Evolutionary conservation across 1,140 invertebrate species (phyloP), one percentile per base, ranked within the genome.

Genomic region (Lordiphosa stackelbergi): DNA sequence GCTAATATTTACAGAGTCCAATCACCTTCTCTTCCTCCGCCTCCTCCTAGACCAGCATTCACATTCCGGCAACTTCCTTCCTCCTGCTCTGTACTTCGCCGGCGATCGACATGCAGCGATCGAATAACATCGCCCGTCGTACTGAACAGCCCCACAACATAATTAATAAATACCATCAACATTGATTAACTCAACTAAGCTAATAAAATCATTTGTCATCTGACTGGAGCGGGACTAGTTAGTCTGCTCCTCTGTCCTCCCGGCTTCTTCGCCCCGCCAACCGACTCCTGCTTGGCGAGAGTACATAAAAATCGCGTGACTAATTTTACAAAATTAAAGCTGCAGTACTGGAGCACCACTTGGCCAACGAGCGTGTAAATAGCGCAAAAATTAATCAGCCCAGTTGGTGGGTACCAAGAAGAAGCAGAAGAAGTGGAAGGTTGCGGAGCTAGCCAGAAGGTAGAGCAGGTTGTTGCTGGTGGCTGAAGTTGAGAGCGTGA

Each of bases 161-260:
- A 83, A 83, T 83, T 83, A 83, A 83, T 83, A 83, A 83, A 83
- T 83, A 83, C 77, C 77, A 83, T 83, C 77, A 83, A 83, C 77
- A 83, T 83, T 83, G 77, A 83, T 83, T 83, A 83, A 83, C 77
- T 83, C 77, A 83, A 83, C 77, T 83, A 83, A 83, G 77, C 77
- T 83, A 83, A 83, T 83, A 83, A 83, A 83, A 83, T 83, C 77
- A 83, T 83, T 83, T 83, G 77, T 83, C 77, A 83, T 83, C 79
- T 75, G 77, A 77, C 72, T 69, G 78, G 65, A 66, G 72, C 78
- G 69, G 60, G 72, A 77, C 72, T 81, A 74, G 75, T 79, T 81
- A 81, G 57, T 43, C 65, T 37, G 35, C 40, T 31, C 31, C 22
- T 40, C 62, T 45, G 0, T 13, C 31, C 45, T 22, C 8, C 51